A percentile compares a stretch with the other conserved stretches of the same genome.
These are phyloP conservation scores for Hippoglossus stenolepis DNA, from an alignment of 2,113 vertebrate species.

Conservation along the genomic window DNA sequence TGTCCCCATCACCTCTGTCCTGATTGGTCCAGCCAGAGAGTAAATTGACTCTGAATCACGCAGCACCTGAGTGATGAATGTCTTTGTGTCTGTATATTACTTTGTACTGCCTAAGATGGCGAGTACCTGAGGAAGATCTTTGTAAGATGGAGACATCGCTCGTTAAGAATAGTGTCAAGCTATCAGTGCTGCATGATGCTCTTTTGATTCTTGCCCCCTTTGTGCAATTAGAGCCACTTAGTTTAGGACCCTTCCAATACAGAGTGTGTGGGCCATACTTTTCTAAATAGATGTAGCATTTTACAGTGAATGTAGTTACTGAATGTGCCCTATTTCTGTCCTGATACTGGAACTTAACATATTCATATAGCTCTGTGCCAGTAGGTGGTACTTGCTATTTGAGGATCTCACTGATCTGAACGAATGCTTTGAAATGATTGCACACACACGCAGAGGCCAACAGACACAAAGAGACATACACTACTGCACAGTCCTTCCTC, in stretches of 20 bases:
- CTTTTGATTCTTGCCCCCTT: background rate
- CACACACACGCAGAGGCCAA: slow-evolving; percentile 7
- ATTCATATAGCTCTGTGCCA: slow-evolving; percentile 7
- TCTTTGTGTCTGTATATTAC: background rate
- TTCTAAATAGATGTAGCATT: slow-evolving; percentile 1
- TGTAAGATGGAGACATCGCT: no score
- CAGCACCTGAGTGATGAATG: background rate
- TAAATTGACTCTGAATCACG: background rate
- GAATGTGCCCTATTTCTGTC: slow-evolving; percentile 2
- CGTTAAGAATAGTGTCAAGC: no score
- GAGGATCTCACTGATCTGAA: slow-evolving; percentile 52
- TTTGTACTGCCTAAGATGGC: background rate
- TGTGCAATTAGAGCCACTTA: background rate
- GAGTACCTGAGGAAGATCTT: background rate
- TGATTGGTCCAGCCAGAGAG: background rate
- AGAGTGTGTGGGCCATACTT: background rate
- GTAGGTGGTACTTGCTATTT: slow-evolving; percentile 56
- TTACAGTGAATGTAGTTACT: background rate
- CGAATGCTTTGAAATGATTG: slow-evolving; percentile 50
- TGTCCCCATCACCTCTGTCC: background rate
- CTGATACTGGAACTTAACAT: slow-evolving; percentile 17
- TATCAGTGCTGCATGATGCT: background rate
- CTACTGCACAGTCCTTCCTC: slow-evolving; percentile 25
- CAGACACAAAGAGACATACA: slow-evolving; percentile 5
- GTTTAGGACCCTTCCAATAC: background rate